Conservation (phyloP, 1,140 invertebrate species). For the Drosophila neocordata region DNA sequence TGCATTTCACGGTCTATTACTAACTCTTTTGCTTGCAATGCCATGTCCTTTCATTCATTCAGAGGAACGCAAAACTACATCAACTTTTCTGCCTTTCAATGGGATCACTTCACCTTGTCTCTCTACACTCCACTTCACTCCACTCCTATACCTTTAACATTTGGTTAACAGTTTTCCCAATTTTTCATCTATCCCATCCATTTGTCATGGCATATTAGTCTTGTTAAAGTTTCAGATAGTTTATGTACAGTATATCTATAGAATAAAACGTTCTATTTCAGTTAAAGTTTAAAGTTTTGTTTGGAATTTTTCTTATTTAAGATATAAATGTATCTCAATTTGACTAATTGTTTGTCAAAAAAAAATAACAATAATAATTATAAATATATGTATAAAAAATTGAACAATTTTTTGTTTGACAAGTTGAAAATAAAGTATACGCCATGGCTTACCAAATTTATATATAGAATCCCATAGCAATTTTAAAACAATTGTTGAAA, state of each 20-base stretch:
- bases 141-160: neutral
- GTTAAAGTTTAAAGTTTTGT: too few relatives aligned
- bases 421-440: too few relatives aligned
- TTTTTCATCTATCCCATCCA: constrained; percentile 24
- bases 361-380: too few relatives aligned
- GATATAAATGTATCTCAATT: constrained; percentile 6
- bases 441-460: too few relatives aligned
- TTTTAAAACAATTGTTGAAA: too few relatives aligned
- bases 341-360: neutral
- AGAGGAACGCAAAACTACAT: neutral
- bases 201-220: constrained; percentile 38
- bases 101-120: neutral
- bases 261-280: too few relatives aligned
- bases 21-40: constrained; percentile 3
- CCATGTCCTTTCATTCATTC: constrained; percentile 3
- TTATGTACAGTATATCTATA: neutral
- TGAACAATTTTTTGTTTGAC: too few relatives aligned
- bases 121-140: neutral
- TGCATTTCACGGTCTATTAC: neutral
- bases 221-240: constrained; percentile 26
- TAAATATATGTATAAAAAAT: too few relatives aligned
- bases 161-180: constrained; percentile 16
- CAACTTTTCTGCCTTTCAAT: constrained; percentile 6
- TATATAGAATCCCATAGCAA: too few relatives aligned
- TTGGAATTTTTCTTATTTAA: neutral